These are phyloP conservation scores for Scolopax bukidnonensis DNA, from an alignment of 2,797 vertebrate genomes.

Conservation along the genomic window DNA sequence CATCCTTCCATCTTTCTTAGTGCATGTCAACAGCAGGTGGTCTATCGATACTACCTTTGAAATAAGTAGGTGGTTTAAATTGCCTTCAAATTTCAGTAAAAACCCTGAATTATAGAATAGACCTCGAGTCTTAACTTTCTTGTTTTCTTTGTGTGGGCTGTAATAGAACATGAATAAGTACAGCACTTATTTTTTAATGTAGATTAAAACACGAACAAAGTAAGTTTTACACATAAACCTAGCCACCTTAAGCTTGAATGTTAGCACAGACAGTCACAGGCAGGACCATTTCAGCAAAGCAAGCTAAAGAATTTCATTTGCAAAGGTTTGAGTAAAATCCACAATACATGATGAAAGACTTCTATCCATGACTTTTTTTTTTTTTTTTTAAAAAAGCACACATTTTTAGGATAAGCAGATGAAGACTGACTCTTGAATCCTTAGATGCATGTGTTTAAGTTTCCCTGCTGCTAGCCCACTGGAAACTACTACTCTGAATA, in stretches of 20 bases:
- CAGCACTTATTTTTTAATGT: constrained; percentile 61
- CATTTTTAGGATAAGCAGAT: constrained; percentile 43
- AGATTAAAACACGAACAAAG: constrained; percentile 12
- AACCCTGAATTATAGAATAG: constrained; percentile 74
- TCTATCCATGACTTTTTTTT: neutral
- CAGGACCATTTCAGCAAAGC: neutral
- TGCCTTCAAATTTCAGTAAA: constrained; percentile 74
- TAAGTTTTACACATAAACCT: constrained; percentile 45
- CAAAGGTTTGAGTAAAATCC: constrained; percentile 25
- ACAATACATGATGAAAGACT: neutral
- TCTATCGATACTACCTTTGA: constrained; percentile 88
- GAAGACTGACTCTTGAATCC: constrained; percentile 46
- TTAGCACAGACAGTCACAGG: neutral
- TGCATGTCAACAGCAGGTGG: constrained; percentile 84
- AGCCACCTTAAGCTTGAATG: constrained; percentile 19
- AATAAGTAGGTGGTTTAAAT: constrained; percentile 88
- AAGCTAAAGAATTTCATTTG: neutral
- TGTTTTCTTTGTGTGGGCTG: constrained; percentile 69
- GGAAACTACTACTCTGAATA: constrained; percentile 50
- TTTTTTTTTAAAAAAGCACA: neutral
- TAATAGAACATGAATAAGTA: constrained; percentile 65
- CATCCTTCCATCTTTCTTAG: constrained; percentile 88
- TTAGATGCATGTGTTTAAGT: neutral
- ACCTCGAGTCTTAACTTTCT: constrained; percentile 66
- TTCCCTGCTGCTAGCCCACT: constrained; percentile 48